phyloP scores from a whole-genome alignment of 2,888 invertebrate species.

The Drosophila meridionalis region DNA sequence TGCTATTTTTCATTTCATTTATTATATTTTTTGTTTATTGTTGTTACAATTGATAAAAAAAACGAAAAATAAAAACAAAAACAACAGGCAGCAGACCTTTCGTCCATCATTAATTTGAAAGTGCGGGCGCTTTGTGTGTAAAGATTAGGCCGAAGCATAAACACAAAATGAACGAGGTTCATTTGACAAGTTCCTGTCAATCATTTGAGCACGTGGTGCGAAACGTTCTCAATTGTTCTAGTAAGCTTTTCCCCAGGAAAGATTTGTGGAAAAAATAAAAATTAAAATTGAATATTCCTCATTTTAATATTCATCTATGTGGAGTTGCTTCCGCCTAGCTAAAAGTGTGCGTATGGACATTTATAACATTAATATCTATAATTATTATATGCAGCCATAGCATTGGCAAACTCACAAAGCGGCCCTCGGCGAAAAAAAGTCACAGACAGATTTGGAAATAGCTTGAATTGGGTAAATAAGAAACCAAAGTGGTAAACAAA shows the following conservation, averaged over 20 bases:
- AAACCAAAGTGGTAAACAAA: constrained; percentile 34
- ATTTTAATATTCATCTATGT: neutral
- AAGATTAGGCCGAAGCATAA: constrained; percentile 43
- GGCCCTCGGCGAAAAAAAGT: constrained; percentile 21
- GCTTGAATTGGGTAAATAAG: constrained; percentile 26
- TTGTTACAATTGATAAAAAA: constrained; percentile 47
- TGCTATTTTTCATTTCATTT: constrained; percentile 46
- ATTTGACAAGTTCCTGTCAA: neutral
- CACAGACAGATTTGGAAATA: constrained; percentile 22
- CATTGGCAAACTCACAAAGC: neutral
- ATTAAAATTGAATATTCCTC: neutral
- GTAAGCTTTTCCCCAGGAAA: neutral
- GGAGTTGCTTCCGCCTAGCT: neutral
- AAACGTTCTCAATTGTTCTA: neutral
- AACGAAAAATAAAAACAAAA: constrained; percentile 8
- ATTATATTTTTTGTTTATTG: constrained; percentile 22
- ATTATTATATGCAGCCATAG: too few relatives aligned
- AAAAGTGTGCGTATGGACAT: neutral
- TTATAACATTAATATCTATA: neutral
- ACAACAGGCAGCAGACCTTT: constrained; percentile 11
- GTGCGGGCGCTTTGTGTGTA: constrained; percentile 39
- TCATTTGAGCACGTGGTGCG: neutral
- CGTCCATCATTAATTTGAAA: constrained; percentile 46
- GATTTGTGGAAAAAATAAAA: too few relatives aligned
- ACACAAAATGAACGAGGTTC: constrained; percentile 23